phyloP scores from a whole-genome alignment of 2,888 invertebrate genomes.

The Elysia crispata region DNA sequence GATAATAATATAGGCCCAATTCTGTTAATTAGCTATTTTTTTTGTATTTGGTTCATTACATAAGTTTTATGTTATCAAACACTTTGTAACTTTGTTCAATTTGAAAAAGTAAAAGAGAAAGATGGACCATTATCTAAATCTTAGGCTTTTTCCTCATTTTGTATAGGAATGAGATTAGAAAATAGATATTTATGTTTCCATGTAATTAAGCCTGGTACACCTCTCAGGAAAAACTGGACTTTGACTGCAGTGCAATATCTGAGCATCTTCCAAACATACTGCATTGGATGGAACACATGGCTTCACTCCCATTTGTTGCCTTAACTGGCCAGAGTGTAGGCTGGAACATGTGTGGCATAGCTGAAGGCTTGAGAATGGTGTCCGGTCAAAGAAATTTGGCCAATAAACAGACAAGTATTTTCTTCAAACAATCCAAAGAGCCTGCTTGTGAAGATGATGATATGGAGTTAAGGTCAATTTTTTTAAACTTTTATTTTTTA shows the following conservation, averaged over 20 bases:
- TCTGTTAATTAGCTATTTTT: neutral
- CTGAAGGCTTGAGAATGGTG: neutral
- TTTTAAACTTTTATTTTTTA: neutral
- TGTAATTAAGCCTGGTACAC: neutral
- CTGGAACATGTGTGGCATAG: constrained; percentile 22
- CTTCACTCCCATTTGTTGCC: constrained; percentile 27
- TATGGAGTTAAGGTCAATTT: constrained; percentile 50
- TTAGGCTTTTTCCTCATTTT: no score
- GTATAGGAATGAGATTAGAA: neutral
- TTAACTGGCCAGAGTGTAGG: constrained; percentile 21
- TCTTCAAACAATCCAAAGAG: no score
- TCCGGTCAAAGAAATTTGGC: no score
- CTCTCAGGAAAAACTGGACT: constrained; percentile 74
- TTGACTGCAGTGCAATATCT: constrained; percentile 34
- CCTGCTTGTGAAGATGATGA: constrained; percentile 36
- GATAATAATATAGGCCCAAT: neutral
- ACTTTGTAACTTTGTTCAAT: neutral
- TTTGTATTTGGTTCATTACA: neutral
- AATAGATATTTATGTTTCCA: neutral
- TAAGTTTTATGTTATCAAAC: neutral
- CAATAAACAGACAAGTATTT: no score
- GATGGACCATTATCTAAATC: no score
- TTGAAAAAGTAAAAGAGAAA: neutral
- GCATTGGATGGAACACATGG: constrained; percentile 51
- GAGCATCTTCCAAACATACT: constrained; percentile 47